A percentile compares a stretch with the other conserved stretches of the same genome.
Conservation (phyloP, 1,140 invertebrate species). For the Saccostrea cuccullata region DNA sequence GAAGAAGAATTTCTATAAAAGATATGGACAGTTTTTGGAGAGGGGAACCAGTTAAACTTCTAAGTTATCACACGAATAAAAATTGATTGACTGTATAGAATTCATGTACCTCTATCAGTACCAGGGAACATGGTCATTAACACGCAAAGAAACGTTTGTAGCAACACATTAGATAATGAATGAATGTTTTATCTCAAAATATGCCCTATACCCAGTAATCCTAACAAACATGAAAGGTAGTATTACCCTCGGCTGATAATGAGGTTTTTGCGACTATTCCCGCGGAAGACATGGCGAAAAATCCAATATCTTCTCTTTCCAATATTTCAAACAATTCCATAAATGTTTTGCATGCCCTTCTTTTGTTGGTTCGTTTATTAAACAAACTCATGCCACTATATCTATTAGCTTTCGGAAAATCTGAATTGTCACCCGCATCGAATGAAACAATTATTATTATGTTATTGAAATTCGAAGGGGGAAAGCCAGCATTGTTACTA, state of each 20-base stretch:
- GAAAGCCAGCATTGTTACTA: background rate
- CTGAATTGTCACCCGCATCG: conserved; percentile 9
- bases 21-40: background rate
- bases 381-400: background rate
- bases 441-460: background rate
- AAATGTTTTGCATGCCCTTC: conserved; percentile 13
- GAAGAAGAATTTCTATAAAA: background rate
- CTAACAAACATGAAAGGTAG: conserved; percentile 5
- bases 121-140: background rate
- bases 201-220: conserved; percentile 4
- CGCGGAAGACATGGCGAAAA: background rate
- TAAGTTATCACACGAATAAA: conserved; percentile 29
- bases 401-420: background rate
- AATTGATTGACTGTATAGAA: conserved; percentile 15
- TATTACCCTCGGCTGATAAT: background rate
- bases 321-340: conserved; percentile 5
- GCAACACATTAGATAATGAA: conserved; percentile 22
- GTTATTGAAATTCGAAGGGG: background rate
- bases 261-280: background rate
- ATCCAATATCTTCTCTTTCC: conserved; percentile 28
- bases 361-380: conserved; percentile 20
- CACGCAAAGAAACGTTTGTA: background rate
- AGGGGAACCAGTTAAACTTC: conserved; percentile 7
- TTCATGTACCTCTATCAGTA: background rate
- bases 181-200: conserved; percentile 23